These are phyloP conservation scores for Shinisaurus crocodilurus DNA, from an alignment of 2,113 vertebrate species.

Conservation along the genomic window DNA sequence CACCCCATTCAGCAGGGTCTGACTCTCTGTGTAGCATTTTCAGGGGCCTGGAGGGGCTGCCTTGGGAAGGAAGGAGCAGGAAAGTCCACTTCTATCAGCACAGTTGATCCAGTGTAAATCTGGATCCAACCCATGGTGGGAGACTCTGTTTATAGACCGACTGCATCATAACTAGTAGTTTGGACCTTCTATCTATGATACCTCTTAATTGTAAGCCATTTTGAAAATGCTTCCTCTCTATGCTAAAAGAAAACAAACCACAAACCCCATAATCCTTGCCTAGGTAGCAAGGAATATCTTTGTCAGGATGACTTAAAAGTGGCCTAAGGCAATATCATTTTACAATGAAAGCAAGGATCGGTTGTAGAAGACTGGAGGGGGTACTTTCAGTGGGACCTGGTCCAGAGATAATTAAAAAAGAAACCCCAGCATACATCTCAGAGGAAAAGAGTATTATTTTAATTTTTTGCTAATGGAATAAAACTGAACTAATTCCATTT, in stretches of 20 bases:
- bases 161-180: background rate
- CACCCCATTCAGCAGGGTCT: no score
- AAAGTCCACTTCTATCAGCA: no score
- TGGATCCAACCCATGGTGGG: background rate
- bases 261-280: no score
- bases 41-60: no score
- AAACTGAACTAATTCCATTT: slow-evolving; percentile 66
- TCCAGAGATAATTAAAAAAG: background rate
- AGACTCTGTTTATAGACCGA: background rate
- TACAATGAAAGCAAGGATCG: background rate
- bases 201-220: background rate
- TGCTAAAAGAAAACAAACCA: background rate
- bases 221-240: background rate
- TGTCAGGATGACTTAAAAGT: background rate
- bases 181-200: background rate
- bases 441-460: slow-evolving; percentile 36
- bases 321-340: background rate
- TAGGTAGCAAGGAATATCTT: background rate
- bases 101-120: no score
- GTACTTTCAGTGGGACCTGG: background rate
- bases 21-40: no score
- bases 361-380: background rate
- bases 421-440: background rate
- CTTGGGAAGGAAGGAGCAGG: no score
- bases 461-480: slow-evolving; percentile 54